A percentile compares a stretch with the other conserved stretches of the same genome.
These are phyloP conservation scores for Scaptomyza graminum DNA, from an alignment of 1,140 invertebrate genomes.

Conservation along the genomic window DNA sequence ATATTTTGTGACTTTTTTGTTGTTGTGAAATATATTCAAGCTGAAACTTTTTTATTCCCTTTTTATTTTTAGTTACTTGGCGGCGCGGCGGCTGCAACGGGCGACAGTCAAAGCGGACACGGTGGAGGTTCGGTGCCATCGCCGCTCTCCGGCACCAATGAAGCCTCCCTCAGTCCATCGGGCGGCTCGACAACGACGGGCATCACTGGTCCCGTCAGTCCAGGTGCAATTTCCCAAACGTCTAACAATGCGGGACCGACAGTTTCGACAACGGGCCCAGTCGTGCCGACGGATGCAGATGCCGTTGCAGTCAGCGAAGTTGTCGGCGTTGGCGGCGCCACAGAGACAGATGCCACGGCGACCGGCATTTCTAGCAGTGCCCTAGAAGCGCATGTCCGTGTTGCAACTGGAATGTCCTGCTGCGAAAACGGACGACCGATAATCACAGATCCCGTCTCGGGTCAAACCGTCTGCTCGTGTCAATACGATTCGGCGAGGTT, in stretches of 20 bases:
- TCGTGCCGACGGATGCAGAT: constrained; percentile 59
- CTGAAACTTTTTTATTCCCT: constrained; percentile 1
- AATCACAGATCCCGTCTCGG: constrained; percentile 96
- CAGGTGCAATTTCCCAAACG: constrained; percentile 88
- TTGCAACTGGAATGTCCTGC: constrained; percentile 87
- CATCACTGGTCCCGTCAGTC: constrained; percentile 87
- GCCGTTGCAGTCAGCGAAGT: constrained; percentile 83
- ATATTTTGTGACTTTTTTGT: neutral
- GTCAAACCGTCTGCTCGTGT: constrained; percentile 97
- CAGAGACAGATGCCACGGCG: constrained; percentile 28
- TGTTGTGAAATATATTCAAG: constrained; percentile 20
- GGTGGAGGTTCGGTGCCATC: constrained; percentile 66
- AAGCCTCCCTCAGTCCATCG: constrained; percentile 86
- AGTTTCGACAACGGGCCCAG: constrained; percentile 22
- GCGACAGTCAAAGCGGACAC: constrained; percentile 69
- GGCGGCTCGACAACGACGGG: constrained; percentile 86
- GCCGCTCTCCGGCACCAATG: constrained; percentile 86
- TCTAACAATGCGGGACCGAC: constrained; percentile 83
- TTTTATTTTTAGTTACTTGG: constrained; percentile 47
- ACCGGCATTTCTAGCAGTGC: constrained; percentile 27
- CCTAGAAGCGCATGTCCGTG: constrained; percentile 61
- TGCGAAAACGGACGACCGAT: constrained; percentile 97
- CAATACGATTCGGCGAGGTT: constrained; percentile 94
- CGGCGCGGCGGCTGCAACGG: constrained; percentile 57
- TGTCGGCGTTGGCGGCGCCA: constrained; percentile 67